Conservation (phyloP, 2,888 invertebrate species). For the Calephelis perditalis region DNA sequence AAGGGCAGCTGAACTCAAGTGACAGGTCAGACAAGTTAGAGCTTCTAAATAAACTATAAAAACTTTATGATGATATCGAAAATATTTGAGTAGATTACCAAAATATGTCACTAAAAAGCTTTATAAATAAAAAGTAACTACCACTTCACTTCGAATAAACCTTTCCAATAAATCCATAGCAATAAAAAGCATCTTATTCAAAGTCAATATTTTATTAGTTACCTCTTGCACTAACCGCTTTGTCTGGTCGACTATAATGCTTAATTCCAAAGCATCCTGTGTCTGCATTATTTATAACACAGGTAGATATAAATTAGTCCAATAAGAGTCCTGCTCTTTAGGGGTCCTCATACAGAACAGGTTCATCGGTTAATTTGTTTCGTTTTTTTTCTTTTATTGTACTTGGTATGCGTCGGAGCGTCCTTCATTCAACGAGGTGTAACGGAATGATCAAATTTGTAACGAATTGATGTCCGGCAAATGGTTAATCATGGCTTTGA, state of each 20-base stretch:
- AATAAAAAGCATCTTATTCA: background rate
- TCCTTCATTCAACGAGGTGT: slow-evolving; percentile 77
- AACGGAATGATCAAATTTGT: slow-evolving; percentile 72
- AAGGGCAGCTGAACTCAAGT: no score
- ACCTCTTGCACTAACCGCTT: background rate
- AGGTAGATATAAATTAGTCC: slow-evolving; percentile 72
- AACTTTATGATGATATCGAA: no score
- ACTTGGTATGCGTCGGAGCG: slow-evolving; percentile 62
- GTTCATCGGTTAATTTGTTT: slow-evolving; percentile 72
- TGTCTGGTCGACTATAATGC: slow-evolving; percentile 40
- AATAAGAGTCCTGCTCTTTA: slow-evolving; percentile 68
- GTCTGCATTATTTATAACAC: slow-evolving; percentile 68
- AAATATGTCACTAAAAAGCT: no score
- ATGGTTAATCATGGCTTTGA: slow-evolving; percentile 52
- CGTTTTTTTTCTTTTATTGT: slow-evolving; percentile 59
- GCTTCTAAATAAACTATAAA: no score
- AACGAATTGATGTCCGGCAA: slow-evolving; percentile 72
- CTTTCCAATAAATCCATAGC: slow-evolving; percentile 1
- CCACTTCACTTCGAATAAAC: background rate
- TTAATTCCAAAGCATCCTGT: slow-evolving; percentile 49
- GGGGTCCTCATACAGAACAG: slow-evolving; percentile 65
- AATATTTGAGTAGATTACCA: no score
- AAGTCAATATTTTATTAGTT: slow-evolving; percentile 7
- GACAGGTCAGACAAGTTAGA: no score
- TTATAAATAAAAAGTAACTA: background rate